phyloP scores from a whole-genome alignment of 1,140 invertebrate genomes.

The Aleiodes sp. region DNA sequence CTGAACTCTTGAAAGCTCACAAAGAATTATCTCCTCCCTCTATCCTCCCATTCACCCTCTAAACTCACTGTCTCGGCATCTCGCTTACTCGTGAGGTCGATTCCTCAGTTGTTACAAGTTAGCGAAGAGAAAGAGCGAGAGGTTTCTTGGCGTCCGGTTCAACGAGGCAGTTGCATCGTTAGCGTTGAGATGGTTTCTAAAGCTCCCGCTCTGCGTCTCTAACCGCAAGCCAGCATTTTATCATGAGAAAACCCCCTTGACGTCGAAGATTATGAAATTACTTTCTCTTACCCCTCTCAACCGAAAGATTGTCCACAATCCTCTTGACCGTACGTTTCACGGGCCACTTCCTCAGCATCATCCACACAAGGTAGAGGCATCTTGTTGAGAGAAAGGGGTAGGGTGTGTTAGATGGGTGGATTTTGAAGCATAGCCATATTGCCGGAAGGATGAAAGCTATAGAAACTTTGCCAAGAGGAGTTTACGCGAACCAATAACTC shows the following conservation, averaged over 20 bases:
- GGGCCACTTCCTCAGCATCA: slow-evolving; percentile 20
- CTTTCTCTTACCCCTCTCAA: not conserved
- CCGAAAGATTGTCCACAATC: slow-evolving; percentile 9
- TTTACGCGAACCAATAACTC: slow-evolving; percentile 33
- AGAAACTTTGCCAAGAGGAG: slow-evolving; percentile 29
- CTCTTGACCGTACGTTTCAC: slow-evolving; percentile 12
- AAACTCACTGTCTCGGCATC: not conserved
- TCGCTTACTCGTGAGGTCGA: slow-evolving; percentile 14
- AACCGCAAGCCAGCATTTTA: not conserved
- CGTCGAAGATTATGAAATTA: slow-evolving; percentile 36
- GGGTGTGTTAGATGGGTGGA: slow-evolving; percentile 12
- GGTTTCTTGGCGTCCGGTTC: slow-evolving; percentile 9
- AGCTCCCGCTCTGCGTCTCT: not conserved
- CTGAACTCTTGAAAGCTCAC: slow-evolving; percentile 9
- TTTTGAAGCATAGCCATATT: slow-evolving; percentile 28
- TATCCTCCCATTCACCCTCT: not conserved
- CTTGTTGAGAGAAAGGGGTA: not conserved
- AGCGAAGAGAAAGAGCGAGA: no score
- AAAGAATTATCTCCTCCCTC: slow-evolving; percentile 11
- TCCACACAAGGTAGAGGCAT: not conserved
- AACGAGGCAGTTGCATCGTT: slow-evolving; percentile 27
- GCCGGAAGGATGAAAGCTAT: slow-evolving; percentile 6
- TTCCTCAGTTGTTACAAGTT: slow-evolving; percentile 1
- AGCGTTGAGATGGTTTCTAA: slow-evolving; percentile 10
- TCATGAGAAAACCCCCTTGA: slow-evolving; percentile 1